Percentiles rank a stretch among this genome's conserved stretches.
Evolutionary conservation across 2,113 vertebrate species (phyloP).

Genomic region (Thryonomys swinderianus): DNA sequence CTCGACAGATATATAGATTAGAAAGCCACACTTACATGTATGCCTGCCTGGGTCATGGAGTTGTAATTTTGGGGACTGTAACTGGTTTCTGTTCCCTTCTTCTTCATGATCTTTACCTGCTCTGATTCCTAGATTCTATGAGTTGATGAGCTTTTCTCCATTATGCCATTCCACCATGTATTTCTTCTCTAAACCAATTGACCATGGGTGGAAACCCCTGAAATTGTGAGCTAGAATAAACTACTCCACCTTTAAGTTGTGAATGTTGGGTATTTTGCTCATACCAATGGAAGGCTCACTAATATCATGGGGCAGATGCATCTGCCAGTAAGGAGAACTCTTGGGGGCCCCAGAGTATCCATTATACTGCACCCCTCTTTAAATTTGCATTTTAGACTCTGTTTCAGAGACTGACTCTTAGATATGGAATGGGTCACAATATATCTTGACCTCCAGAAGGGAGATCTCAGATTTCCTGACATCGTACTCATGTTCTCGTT

Average conservation of each 20-base stretch:
- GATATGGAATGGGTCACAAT: background rate
- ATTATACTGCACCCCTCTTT: fast-evolving
- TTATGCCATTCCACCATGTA: background rate
- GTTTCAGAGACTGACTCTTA: background rate
- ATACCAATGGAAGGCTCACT: background rate
- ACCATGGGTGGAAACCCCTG: background rate
- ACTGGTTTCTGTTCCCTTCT: background rate
- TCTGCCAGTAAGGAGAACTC: background rate
- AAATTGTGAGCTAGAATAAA: background rate
- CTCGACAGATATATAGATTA: background rate
- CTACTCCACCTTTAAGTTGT: background rate
- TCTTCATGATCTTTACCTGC: background rate
- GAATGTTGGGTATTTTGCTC: background rate
- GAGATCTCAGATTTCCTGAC: background rate
- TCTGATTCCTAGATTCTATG: background rate
- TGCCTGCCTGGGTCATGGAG: background rate
- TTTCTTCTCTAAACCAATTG: background rate
- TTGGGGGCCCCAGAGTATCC: background rate
- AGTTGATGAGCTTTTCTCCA: background rate
- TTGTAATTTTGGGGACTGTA: background rate
- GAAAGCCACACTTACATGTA: background rate
- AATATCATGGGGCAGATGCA: background rate
- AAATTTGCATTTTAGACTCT: background rate
- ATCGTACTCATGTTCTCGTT: background rate
- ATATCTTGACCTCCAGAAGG: background rate